Conservation (phyloP, 2,113 vertebrate species). For the Vidua macroura region DNA sequence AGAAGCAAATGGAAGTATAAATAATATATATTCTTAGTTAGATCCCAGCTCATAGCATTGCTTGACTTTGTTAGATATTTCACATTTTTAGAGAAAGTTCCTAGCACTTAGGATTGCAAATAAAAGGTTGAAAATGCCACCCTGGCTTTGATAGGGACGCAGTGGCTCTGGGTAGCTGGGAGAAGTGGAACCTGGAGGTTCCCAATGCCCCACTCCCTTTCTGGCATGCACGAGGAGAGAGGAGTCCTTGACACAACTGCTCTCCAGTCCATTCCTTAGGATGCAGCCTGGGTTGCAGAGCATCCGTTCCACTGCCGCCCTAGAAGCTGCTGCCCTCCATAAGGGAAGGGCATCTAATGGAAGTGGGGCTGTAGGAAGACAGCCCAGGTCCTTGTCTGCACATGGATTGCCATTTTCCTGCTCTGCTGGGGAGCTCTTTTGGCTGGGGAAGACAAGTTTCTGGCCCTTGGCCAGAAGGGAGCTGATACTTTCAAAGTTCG, state of each 20-base stretch:
- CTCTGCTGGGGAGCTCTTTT: conserved; percentile 1
- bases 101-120: background rate
- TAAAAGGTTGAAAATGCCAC: background rate
- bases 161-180: background rate
- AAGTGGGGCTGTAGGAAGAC: background rate
- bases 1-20: background rate
- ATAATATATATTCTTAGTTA: background rate
- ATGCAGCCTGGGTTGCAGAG: background rate
- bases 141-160: fast-evolving
- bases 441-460: background rate
- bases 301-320: background rate
- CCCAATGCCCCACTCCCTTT: background rate
- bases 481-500: background rate
- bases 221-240: background rate
- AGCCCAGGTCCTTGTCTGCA: background rate
- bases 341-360: background rate
- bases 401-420: background rate
- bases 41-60: background rate
- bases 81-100: background rate
- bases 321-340: background rate
- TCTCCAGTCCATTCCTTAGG: background rate
- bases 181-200: background rate
- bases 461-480: conserved; percentile 27
- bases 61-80: background rate
- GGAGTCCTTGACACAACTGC: fast-evolving